Base-by-base conservation (phyloP, 2,113 vertebrate species). In the Melanostigma gelatinosum region DNA sequence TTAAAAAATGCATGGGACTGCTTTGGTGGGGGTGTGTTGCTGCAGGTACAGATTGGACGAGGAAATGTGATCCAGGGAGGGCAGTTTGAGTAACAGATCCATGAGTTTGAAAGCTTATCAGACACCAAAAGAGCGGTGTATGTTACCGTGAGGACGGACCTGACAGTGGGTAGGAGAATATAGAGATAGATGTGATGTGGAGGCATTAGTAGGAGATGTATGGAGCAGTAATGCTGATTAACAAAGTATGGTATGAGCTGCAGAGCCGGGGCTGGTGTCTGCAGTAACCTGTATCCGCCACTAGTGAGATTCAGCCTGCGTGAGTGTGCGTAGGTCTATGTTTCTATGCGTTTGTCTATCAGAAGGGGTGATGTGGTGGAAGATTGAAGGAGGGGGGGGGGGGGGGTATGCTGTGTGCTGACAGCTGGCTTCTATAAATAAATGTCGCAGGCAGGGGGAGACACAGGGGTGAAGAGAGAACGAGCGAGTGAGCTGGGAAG, bases 401-500 rank as follows among this genome's bases (percentile, higher is more conserved):
- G 72, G 50, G 74, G 82, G 76, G 55, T 66, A 77, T 80, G 81
- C 48, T 75, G 71, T 89, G 81, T 81, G 82, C 84, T 88, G 93
- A 93, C 92, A 95, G 93, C 91, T 94, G 93, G 91, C 88, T 87
- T 92, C 93, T 94, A 94, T 92, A 94, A 94, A 95, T 95, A 94
- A 92, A 91, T 84, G 80, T 87, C 40, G 70, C 87, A 88, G 91
- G 87, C 77, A 52, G 84, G 85, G 85, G 75, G 65, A 68, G 85
- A 85, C 27, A 48, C 22, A 64, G 58, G 69, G 27, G 61, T 29
- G 50, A 71, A 62, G 81, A 74, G 75, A 68, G 63, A 80, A 22
- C 83, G 77, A 72, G 65, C 0, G 44, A 72, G 32, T 29, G 67
- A 74, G 65, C 36, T 15, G 32, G 12, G 40, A 60, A 71, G 63